Base-by-base conservation (phyloP, 2,888 invertebrate genomes). In the Caenorhabditis zanzibari region DNA sequence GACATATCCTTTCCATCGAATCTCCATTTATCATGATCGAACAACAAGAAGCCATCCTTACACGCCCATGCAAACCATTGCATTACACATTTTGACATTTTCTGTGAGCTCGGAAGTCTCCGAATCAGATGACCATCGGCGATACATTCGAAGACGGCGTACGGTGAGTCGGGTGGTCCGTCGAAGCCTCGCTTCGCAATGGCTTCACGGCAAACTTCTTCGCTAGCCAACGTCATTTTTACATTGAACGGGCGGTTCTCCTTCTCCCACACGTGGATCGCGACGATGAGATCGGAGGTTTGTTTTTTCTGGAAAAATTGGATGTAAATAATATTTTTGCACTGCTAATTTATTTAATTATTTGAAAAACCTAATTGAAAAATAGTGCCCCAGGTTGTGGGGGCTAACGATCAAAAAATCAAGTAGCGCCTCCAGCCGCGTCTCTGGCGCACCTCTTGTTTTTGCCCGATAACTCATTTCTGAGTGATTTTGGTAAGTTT, bases 221-320 rank as follows among this genome's bases (percentile, higher is more conserved):
- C 86, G 14, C 90, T 87, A 0, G 85, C 88, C 59, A 87, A 75
- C 9, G 85, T 85, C n/a, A 88, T 84, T 74, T 90, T 87, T 2
- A 89, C 89, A 79, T 92, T 92, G 86, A 92, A 92, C 26, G 90
- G 87, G 58, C 86, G 84, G 74, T 92, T 92, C 52, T 92, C 91
- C 52, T 87, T 86, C 58, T 89, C 86, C 87, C 89, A 90, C 16
- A 92, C 73, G 79, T 90, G 90, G 19, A 92, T 87, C 2, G 91
- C 77, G 2, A 91, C 86, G n/a, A 92, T 86, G 54, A 92, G 79
- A 41, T 90, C 89, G 5, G 88, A 86, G 1, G 90, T 89, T 24
- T 82, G 82, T 28, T 77, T 77, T 38, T 76, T 74, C 84, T 87
- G 54, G 22, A 64, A n/a, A n/a, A n/a, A n/a, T n/a, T n/a, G n/a